Evolutionary conservation across 2,888 invertebrate genomes (phyloP), one percentile per base, ranked within the genome.

Genomic region (Agrotis ipsilon): DNA sequence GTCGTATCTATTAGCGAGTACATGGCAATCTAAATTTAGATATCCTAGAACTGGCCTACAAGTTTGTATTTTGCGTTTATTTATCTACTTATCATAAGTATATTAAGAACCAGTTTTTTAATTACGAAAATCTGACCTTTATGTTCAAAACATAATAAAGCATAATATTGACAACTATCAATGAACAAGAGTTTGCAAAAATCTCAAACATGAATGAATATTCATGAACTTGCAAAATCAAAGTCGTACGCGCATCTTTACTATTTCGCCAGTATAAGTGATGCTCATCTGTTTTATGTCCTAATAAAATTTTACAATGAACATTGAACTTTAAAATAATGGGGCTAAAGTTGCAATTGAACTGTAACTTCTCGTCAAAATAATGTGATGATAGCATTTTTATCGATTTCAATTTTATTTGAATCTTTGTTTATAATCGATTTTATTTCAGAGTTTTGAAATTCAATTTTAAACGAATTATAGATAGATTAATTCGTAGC

Each of bases 291-390:
- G 4, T 68, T 69, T 68, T 76, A 84, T 49, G 71, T 61, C 32
- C 51, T 62, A 64, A 80, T 83, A 69, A 82, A 83, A 76, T 75
- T 18, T 79, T 75, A 82, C 57, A 49, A 62, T 57, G 39, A 39
- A 51, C 63, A 72, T 84, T 84, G 69, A 84, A 82, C 82, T 82
- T 82, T 79, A 70, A 54, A 21, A 55, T 73, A 75, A 75, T 72
- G 46, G 46, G 46, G 52, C 16, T 19, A 65, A 19, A 57, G 32
- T 48, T 46, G 48, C 46, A 13, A 73, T 82, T 67, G 72, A 78
- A 72, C 72, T 55, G 27, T 49, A 65, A 80, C 14, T 43, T 16
- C 27, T 60, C 51, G 48, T 48, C 27, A 51, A 76, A 55, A 45
- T 65, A 21, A 39, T 51, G n/a, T 69, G 27, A 61, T 7, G 70